Conservation (phyloP, 2,888 invertebrate genomes). For the Eupsilia transversa region DNA sequence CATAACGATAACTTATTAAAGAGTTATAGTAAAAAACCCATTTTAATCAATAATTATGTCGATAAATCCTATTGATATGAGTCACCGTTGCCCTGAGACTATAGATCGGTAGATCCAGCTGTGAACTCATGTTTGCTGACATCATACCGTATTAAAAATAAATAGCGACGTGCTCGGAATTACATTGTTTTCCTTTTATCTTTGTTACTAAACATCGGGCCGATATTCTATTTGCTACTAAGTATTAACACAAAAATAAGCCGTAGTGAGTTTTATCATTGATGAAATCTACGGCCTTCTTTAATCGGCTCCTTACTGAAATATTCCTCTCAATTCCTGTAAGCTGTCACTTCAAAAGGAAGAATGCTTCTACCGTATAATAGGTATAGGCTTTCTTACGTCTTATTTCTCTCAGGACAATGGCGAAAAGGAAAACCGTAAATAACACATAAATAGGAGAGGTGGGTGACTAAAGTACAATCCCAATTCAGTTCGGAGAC, state of each 20-base stretch:
- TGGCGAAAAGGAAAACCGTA: slow-evolving; percentile 20
- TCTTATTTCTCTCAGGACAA: slow-evolving; percentile 4
- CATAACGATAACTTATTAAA: slow-evolving; percentile 13
- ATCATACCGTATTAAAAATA: slow-evolving; percentile 71
- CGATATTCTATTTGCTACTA: slow-evolving; percentile 42
- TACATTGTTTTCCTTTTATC: slow-evolving; percentile 74
- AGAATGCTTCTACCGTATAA: background rate
- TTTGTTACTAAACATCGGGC: slow-evolving; percentile 64
- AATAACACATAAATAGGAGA: background rate
- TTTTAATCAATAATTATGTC: slow-evolving; percentile 31
- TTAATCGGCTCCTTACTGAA: background rate
- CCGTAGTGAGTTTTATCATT: slow-evolving; percentile 16
- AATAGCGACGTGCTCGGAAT: slow-evolving; percentile 60
- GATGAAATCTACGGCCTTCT: slow-evolving; percentile 20
- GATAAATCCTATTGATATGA: slow-evolving; percentile 49
- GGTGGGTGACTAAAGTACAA: slow-evolving; percentile 29
- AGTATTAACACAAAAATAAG: slow-evolving; percentile 31
- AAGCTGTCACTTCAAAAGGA: background rate
- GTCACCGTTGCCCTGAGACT: slow-evolving; percentile 47
- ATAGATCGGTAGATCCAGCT: slow-evolving; percentile 39
- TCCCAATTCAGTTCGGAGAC: slow-evolving; percentile 18
- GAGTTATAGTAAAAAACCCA: slow-evolving; percentile 34
- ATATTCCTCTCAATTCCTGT: slow-evolving; percentile 2
- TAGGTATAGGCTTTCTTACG: slow-evolving; percentile 3
- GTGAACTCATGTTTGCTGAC: slow-evolving; percentile 66